phyloP scores from a whole-genome alignment of 2,888 invertebrate species.

The Nymphalis polychloros region DNA sequence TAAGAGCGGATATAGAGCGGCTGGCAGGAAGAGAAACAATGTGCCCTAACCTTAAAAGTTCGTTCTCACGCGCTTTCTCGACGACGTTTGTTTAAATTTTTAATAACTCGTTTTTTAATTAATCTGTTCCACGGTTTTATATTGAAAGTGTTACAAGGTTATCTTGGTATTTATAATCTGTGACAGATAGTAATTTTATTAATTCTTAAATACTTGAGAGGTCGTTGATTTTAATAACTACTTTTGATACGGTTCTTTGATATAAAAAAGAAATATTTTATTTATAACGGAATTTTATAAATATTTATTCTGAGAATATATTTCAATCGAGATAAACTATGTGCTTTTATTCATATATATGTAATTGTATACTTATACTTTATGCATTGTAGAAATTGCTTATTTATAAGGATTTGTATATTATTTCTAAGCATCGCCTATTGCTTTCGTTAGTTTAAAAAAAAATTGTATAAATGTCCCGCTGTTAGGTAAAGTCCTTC shows the following conservation, averaged over 20 bases:
- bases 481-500: too few relatives aligned
- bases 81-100: slow-evolving; percentile 11
- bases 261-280: neutral
- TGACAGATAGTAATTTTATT: neutral
- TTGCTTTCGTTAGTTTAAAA: too few relatives aligned
- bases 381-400: too few relatives aligned
- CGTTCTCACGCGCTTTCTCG: slow-evolving; percentile 40
- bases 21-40: slow-evolving; percentile 38
- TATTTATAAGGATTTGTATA: too few relatives aligned
- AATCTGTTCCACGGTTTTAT: slow-evolving; percentile 5
- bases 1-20: slow-evolving; percentile 19
- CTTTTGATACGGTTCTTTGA: neutral
- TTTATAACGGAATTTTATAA: slow-evolving; percentile 2
- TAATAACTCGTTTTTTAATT: slow-evolving; percentile 20
- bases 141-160: slow-evolving; percentile 21
- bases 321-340: too few relatives aligned
- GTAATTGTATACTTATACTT: too few relatives aligned
- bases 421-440: too few relatives aligned
- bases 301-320: too few relatives aligned
- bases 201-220: neutral
- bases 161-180: slow-evolving; percentile 1
- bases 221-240: neutral
- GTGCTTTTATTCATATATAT: too few relatives aligned
- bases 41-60: slow-evolving; percentile 33
- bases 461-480: too few relatives aligned